A percentile compares a stretch with the other conserved stretches of the same genome.
phyloP scores from a whole-genome alignment of 1,140 invertebrate genomes.

The Neodiprion virginianus region DNA sequence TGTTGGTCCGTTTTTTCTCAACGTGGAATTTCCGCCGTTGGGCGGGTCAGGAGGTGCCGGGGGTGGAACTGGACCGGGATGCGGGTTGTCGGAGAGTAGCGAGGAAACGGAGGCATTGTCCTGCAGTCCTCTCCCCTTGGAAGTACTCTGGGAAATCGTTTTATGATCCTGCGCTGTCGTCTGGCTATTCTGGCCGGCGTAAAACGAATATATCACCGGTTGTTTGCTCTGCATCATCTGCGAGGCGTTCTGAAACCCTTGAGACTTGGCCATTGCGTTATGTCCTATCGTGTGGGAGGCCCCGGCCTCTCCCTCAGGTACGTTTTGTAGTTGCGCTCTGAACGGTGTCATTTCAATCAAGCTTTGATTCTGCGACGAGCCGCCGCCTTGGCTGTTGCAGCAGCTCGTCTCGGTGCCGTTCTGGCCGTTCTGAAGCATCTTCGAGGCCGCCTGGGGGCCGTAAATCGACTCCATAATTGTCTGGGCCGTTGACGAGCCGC shows the following conservation, averaged over 20 bases:
- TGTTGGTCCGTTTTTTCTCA: conserved; percentile 44
- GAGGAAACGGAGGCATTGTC: not conserved
- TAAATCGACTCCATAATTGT: conserved; percentile 48
- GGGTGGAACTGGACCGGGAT: conserved; percentile 45
- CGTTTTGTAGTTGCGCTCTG: conserved; percentile 21
- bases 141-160: conserved; percentile 2
- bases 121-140: not conserved
- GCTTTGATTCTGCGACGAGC: conserved; percentile 6
- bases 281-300: conserved; percentile 24
- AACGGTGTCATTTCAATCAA: conserved; percentile 48
- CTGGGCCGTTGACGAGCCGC: conserved; percentile 33
- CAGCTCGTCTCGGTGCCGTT: conserved; percentile 35
- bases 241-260: conserved; percentile 51
- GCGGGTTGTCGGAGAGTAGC: conserved; percentile 32
- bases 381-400: conserved; percentile 37
- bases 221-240: conserved; percentile 49
- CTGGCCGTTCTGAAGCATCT: conserved; percentile 40
- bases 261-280: conserved; percentile 26
- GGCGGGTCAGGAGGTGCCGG: conserved; percentile 50
- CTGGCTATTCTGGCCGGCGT: not conserved
- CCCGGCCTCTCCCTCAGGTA: not conserved
- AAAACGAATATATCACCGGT: not conserved
- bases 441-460: conserved; percentile 36
- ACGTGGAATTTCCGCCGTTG: conserved; percentile 32
- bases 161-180: not conserved